These are phyloP conservation scores for Pseudochaenichthys georgianus DNA, from an alignment of 2,797 vertebrate species.

Conservation along the genomic window DNA sequence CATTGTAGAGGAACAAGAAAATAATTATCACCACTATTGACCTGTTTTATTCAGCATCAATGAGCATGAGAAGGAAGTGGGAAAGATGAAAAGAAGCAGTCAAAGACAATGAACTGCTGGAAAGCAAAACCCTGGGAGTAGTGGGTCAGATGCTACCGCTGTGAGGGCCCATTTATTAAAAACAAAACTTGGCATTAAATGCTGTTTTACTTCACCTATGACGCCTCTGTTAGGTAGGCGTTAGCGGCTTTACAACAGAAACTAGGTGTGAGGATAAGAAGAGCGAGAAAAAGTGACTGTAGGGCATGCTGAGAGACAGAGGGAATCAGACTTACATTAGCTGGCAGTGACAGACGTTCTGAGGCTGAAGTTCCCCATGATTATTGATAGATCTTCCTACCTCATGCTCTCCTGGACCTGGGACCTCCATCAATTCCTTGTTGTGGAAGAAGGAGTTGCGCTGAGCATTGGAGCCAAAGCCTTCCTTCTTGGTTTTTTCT, in stretches of 20 bases:
- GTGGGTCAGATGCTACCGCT: constrained; percentile 43
- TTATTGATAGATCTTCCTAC: constrained; percentile 61
- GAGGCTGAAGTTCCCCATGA: constrained; percentile 25
- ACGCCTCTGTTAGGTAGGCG: constrained; percentile 29
- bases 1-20: constrained; percentile 20
- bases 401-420: constrained; percentile 81
- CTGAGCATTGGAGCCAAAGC: constrained; percentile 80
- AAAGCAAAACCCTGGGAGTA: constrained; percentile 44
- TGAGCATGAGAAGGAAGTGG: constrained; percentile 23
- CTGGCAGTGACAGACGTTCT: constrained; percentile 60
- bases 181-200: constrained; percentile 42
- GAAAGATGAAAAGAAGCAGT: constrained; percentile 24
- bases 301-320: constrained; percentile 9
- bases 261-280: constrained; percentile 18
- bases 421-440: constrained; percentile 65
- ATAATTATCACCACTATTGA: constrained; percentile 45
- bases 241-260: constrained; percentile 38
- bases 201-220: constrained; percentile 41
- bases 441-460: constrained; percentile 58
- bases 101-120: constrained; percentile 45
- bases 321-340: constrained; percentile 72
- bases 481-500: constrained; percentile 70
- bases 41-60: constrained; percentile 46
- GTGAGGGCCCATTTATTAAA: constrained; percentile 60
- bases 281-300: constrained; percentile 10